phyloP scores from a whole-genome alignment of 2,888 invertebrate species.

The Drosophila paramelanica region DNA sequence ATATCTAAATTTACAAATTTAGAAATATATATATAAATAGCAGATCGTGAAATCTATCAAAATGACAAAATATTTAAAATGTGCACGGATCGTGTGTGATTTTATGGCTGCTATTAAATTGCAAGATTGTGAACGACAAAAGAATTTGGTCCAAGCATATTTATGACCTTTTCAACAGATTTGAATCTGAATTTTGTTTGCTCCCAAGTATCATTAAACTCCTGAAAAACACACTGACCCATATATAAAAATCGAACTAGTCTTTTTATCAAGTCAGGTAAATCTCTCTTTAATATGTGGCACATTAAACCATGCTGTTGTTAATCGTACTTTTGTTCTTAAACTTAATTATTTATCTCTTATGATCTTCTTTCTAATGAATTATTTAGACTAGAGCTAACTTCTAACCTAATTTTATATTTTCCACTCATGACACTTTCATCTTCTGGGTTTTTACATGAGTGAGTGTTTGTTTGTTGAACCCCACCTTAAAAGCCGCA shows the following conservation, averaged over 20 bases:
- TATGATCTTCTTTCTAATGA: constrained; percentile 13
- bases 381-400: constrained; percentile 12
- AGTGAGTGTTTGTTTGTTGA: not conserved
- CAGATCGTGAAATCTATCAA: constrained; percentile 55
- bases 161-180: not conserved
- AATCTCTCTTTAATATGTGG: no score
- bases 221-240: not conserved
- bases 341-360: constrained; percentile 12
- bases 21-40: not conserved
- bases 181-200: not conserved
- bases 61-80: constrained; percentile 55
- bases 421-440: constrained; percentile 47
- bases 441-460: constrained; percentile 12
- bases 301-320: constrained; percentile 6
- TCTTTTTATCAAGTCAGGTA: no score
- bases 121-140: not conserved
- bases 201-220: not conserved
- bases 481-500: constrained; percentile 23
- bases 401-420: constrained; percentile 36
- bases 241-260: not conserved
- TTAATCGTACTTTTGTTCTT: not conserved
- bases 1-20: constrained; percentile 36
- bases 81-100: constrained; percentile 1
- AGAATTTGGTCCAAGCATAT: not conserved
- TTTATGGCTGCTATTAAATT: constrained; percentile 1